Evolutionary conservation across 2,888 invertebrate species (phyloP).

Genomic region (Aphidius colemani): DNA sequence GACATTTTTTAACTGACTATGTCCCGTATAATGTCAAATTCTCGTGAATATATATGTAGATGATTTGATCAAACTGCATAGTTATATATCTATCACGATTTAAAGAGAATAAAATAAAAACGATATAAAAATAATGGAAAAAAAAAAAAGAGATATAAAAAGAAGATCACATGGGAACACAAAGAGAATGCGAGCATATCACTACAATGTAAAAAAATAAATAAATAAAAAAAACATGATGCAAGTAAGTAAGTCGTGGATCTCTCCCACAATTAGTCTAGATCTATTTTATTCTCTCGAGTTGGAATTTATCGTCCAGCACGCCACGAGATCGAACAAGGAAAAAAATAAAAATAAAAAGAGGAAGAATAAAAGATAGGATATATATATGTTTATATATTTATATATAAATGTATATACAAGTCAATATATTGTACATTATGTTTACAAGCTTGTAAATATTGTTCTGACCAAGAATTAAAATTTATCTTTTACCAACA

Average conservation of each 20-base stretch:
- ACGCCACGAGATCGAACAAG: slow-evolving; percentile 50
- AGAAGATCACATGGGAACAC: too few species aligned
- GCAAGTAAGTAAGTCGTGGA: slow-evolving; percentile 56
- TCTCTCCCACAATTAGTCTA: slow-evolving; percentile 58
- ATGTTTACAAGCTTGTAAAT: slow-evolving; percentile 30
- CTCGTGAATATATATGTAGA: too few species aligned
- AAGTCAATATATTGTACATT: slow-evolving; percentile 3
- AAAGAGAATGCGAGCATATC: too few species aligned
- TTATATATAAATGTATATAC: neutral
- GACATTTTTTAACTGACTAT: too few species aligned
- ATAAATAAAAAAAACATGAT: slow-evolving; percentile 12
- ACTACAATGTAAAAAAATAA: too few species aligned
- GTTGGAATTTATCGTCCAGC: slow-evolving; percentile 55
- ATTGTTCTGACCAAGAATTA: slow-evolving; percentile 27
- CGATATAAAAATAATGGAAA: too few species aligned
- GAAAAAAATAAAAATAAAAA: neutral
- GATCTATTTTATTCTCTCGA: slow-evolving; percentile 56
- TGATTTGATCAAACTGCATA: too few species aligned
- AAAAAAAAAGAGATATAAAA: too few species aligned
- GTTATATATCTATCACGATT: too few species aligned
- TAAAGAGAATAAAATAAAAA: too few species aligned
- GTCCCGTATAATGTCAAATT: too few species aligned
- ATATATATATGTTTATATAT: neutral
- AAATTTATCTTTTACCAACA: slow-evolving; percentile 8
- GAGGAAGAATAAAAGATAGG: neutral